These are phyloP conservation scores for Acanthosoma haemorrhoidale DNA, from an alignment of 2,888 invertebrate genomes.

Conservation along the genomic window DNA sequence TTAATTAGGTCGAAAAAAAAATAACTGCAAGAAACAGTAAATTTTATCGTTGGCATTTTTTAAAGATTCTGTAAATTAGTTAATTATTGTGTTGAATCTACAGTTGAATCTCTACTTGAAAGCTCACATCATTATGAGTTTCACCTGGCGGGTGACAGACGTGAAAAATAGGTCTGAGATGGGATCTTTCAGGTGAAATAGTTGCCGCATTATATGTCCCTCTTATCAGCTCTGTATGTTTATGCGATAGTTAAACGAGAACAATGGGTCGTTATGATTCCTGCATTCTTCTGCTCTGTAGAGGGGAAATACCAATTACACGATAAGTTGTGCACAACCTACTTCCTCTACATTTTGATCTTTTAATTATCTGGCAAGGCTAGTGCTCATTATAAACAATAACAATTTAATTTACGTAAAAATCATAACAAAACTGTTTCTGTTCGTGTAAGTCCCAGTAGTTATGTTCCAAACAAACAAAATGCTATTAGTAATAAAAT, in stretches of 20 bases:
- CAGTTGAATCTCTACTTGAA: too few species aligned
- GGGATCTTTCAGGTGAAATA: neutral
- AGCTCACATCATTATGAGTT: neutral
- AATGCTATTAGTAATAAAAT: too few species aligned
- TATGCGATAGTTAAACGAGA: constrained; percentile 2
- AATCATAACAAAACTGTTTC: neutral
- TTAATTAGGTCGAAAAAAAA: too few species aligned
- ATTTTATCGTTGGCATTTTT: too few species aligned
- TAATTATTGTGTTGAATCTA: too few species aligned
- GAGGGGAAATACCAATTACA: neutral
- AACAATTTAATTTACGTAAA: too few species aligned
- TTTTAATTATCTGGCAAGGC: too few species aligned
- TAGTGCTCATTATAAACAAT: too few species aligned
- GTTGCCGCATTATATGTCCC: neutral
- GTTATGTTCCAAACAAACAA: too few species aligned
- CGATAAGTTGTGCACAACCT: neutral
- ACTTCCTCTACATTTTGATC: neutral
- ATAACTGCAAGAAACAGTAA: too few species aligned
- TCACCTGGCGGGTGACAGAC: neutral
- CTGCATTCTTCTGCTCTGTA: neutral
- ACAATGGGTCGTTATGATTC: constrained; percentile 1
- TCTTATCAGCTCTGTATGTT: neutral
- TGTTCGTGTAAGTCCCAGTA: neutral
- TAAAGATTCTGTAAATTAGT: too few species aligned
- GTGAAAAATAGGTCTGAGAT: neutral